These are phyloP conservation scores for Pocillopora grandis DNA, from an alignment of 92 coral and sea anemone genomes.

Conservation along the genomic window DNA sequence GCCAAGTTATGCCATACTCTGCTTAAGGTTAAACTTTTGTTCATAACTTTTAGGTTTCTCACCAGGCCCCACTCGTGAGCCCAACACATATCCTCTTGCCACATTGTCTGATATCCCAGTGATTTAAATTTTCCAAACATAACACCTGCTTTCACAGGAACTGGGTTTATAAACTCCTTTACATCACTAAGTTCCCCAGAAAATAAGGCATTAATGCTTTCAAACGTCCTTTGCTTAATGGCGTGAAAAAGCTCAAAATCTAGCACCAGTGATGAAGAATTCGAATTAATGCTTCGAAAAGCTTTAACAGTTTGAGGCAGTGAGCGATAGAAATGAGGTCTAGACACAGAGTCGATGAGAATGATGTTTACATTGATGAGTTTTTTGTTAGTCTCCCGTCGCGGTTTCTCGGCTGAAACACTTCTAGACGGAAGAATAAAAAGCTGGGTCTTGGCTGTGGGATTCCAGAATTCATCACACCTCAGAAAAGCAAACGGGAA, in stretches of 20 bases:
- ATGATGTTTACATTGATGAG: conserved; percentile 77
- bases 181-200: conserved; percentile 33
- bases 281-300: conserved; percentile 47
- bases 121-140: conserved; percentile 51
- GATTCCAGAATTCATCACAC: conserved; percentile 48
- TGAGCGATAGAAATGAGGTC: conserved; percentile 89
- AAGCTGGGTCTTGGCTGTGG: conserved; percentile 42
- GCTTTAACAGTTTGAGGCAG: conserved; percentile 72
- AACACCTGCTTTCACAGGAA: conserved; percentile 28
- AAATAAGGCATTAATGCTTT: conserved; percentile 42
- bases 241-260: conserved; percentile 71
- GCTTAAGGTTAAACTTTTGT: conserved; percentile 14
- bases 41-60: conserved; percentile 39
- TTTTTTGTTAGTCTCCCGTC: background rate
- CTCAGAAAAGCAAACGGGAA: conserved; percentile 43
- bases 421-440: conserved; percentile 38
- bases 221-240: conserved; percentile 44
- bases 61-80: conserved; percentile 53
- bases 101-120: conserved; percentile 72
- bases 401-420: conserved; percentile 11
- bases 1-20: conserved; percentile 53
- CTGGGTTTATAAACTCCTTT: conserved; percentile 28
- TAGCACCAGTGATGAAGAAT: conserved; percentile 51
- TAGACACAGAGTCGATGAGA: conserved; percentile 75
- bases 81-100: conserved; percentile 79